Conservation (phyloP, 2,888 invertebrate genomes). For the Lysandra bellargus region DNA sequence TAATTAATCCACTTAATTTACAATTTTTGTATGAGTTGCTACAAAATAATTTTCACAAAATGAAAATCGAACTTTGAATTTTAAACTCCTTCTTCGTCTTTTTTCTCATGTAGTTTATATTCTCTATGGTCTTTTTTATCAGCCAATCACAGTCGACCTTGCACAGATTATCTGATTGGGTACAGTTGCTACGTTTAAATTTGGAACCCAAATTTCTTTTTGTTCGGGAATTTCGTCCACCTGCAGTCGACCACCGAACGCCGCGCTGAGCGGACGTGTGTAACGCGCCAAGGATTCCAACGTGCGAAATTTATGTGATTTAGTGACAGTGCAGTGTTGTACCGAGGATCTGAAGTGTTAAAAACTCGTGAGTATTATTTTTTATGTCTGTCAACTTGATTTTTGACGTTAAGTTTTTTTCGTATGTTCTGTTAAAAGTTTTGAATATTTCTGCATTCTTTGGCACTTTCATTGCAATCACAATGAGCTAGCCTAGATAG, state of each 20-base stretch:
- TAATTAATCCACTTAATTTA: too few relatives aligned
- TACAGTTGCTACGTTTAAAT: too few relatives aligned
- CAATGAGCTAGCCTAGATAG: constrained; percentile 9
- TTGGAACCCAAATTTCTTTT: too few relatives aligned
- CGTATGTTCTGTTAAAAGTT: not conserved
- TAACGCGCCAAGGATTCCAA: not conserved
- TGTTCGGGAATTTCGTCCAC: too few relatives aligned
- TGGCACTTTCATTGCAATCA: not conserved
- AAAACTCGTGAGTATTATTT: not conserved
- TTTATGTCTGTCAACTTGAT: not conserved
- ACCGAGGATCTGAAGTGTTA: not conserved
- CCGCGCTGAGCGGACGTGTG: not conserved
- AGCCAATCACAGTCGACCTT: too few relatives aligned
- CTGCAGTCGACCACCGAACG: constrained; percentile 3
- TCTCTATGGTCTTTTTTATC: too few relatives aligned
- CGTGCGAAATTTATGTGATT: constrained; percentile 20
- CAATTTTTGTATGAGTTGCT: too few relatives aligned
- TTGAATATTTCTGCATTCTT: not conserved
- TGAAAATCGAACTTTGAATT: too few relatives aligned
- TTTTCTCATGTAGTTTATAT: too few relatives aligned
- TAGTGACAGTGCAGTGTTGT: not conserved
- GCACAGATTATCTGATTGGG: too few relatives aligned
- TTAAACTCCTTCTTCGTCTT: too few relatives aligned
- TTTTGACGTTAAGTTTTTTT: not conserved
- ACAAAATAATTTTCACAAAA: too few relatives aligned